These are phyloP conservation scores for Clarias fuscus DNA, from an alignment of 2,797 vertebrate species.

Conservation along the genomic window DNA sequence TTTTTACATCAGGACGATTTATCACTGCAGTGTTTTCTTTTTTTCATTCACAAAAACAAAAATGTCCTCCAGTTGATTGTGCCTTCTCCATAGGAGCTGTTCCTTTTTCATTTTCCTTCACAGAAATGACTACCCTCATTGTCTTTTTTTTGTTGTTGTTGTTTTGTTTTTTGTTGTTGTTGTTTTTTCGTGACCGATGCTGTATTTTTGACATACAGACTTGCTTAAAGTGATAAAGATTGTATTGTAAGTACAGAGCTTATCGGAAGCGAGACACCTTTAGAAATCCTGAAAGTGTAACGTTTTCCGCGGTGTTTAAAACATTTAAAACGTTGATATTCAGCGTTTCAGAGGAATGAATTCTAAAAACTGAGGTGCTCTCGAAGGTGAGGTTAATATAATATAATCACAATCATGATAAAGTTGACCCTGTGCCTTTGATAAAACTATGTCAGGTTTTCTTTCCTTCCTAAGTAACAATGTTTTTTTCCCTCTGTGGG, in stretches of 20 bases:
- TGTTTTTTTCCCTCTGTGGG: neutral
- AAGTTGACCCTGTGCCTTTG: neutral
- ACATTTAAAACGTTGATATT: too few species aligned
- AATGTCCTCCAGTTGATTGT: conserved; percentile 54
- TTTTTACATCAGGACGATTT: neutral
- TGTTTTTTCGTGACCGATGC: conserved; percentile 20
- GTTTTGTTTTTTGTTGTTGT: too few species aligned
- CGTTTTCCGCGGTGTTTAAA: too few species aligned
- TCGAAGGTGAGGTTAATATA: neutral
- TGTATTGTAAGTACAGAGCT: conserved; percentile 73
- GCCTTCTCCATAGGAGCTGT: conserved; percentile 65
- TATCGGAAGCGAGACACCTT: conserved; percentile 42
- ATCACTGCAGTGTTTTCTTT: neutral
- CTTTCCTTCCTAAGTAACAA: too few species aligned
- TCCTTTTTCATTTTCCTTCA: conserved; percentile 53
- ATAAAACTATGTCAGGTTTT: neutral
- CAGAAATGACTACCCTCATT: conserved; percentile 49
- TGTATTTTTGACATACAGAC: conserved; percentile 36
- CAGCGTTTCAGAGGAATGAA: neutral
- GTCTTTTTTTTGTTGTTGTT: too few species aligned
- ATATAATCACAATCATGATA: neutral
- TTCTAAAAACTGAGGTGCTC: neutral
- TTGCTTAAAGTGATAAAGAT: conserved; percentile 48
- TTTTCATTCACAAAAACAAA: neutral
- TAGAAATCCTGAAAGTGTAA: neutral